These are phyloP conservation scores for Sylvilagus bachmani DNA, from an alignment of 2,113 vertebrate species.

Conservation along the genomic window DNA sequence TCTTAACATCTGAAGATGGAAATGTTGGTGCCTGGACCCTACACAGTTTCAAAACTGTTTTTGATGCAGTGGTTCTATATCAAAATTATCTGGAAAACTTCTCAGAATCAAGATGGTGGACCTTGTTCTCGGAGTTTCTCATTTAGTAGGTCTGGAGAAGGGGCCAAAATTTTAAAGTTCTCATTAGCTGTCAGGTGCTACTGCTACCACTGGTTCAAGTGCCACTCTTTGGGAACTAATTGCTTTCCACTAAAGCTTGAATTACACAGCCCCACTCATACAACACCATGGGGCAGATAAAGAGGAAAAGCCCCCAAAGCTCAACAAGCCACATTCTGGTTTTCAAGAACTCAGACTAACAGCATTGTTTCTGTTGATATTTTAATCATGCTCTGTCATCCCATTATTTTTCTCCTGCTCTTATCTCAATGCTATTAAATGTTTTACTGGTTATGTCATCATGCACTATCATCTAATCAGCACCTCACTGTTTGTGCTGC, in stretches of 20 bases:
- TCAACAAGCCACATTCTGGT: neutral
- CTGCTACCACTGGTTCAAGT: too few relatives aligned
- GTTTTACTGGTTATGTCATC: slow-evolving; percentile 54
- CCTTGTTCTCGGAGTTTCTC: neutral
- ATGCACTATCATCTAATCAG: slow-evolving; percentile 46
- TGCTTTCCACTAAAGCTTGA: neutral
- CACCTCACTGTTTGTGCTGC: slow-evolving; percentile 9
- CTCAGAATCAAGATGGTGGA: neutral
- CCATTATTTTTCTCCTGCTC: slow-evolving; percentile 50
- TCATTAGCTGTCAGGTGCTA: neutral
- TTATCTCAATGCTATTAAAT: slow-evolving; percentile 63
- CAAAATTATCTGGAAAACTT: neutral
- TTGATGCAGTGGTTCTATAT: neutral
- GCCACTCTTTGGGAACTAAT: neutral
- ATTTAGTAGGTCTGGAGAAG: neutral
- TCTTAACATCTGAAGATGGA: neutral
- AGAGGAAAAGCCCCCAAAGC: neutral
- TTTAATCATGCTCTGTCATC: slow-evolving; percentile 53
- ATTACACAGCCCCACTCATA: neutral
- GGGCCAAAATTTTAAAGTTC: neutral
- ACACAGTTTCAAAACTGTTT: neutral
- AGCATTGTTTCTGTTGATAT: slow-evolving; percentile 13
- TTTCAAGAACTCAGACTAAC: neutral
- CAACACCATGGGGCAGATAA: neutral
- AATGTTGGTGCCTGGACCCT: neutral